These are phyloP conservation scores for Stenchaetothrips biformis DNA, from an alignment of 2,888 invertebrate genomes.

Conservation along the genomic window DNA sequence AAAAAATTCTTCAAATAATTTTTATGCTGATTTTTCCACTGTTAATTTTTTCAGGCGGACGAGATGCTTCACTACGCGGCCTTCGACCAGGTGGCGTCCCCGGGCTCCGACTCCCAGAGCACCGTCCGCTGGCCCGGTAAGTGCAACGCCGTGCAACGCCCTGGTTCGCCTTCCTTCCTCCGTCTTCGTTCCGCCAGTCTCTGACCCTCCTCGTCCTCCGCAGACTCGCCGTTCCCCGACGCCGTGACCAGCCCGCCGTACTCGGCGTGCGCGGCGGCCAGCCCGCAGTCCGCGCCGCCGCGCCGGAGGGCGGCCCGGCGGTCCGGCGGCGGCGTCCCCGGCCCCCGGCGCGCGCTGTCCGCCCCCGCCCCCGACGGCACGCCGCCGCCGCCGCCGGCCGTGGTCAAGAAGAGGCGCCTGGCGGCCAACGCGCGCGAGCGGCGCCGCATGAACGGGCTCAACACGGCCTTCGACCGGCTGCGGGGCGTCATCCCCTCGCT, in stretches of 20 bases:
- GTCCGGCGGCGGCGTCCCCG: not conserved
- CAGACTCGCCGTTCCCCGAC: not conserved
- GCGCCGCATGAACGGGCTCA: slow-evolving; percentile 69
- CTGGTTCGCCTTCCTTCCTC: not conserved
- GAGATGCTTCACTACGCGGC: not conserved
- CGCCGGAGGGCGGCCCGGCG: not conserved
- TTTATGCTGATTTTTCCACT: not conserved
- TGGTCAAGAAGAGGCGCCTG: slow-evolving; percentile 57
- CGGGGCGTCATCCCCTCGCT: slow-evolving; percentile 67
- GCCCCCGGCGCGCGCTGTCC: not conserved
- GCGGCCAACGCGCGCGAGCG: slow-evolving; percentile 72
- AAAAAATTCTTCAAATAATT: not conserved
- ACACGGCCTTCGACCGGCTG: slow-evolving; percentile 67
- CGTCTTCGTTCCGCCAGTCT: not conserved
- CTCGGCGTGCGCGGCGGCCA: not conserved
- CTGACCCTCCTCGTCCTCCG: not conserved
- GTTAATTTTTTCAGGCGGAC: not conserved
- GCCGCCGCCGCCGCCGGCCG: slow-evolving; percentile 39
- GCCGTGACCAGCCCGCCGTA: not conserved
- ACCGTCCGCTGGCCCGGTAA: not conserved
- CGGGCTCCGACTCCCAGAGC: not conserved
- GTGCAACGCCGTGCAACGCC: not conserved
- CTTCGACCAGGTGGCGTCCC: not conserved
- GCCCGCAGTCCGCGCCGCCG: not conserved
- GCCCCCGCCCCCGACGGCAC: not conserved